These are phyloP conservation scores for Capreolus pygargus DNA, from an alignment of 2,113 vertebrate species.

Conservation along the genomic window DNA sequence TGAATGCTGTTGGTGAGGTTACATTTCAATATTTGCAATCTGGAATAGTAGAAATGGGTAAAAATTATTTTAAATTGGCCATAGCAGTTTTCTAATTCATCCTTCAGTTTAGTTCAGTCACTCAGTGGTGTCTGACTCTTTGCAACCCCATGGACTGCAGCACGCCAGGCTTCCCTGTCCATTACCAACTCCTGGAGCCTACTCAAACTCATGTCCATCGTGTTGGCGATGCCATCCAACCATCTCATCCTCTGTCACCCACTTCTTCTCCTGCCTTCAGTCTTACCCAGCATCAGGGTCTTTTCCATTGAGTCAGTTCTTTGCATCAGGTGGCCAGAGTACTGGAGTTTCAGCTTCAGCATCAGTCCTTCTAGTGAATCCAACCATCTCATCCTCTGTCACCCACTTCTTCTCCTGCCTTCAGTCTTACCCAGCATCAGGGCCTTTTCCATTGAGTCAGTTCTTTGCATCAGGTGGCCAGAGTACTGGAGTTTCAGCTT, in stretches of 20 bases:
- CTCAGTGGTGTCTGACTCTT: background rate
- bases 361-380: background rate
- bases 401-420: background rate
- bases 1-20: background rate
- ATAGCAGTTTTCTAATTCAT: background rate
- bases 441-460: background rate
- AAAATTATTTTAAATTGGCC: background rate
- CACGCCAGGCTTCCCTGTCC: background rate
- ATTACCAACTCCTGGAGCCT: background rate
- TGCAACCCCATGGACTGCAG: background rate
- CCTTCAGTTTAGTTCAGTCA: background rate
- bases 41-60: background rate
- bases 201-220: background rate
- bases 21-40: background rate
- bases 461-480: background rate
- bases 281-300: background rate
- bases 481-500: background rate
- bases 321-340: background rate
- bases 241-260: background rate
- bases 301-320: background rate
- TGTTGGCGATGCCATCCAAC: background rate
- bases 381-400: background rate
- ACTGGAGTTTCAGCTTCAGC: background rate
- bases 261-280: background rate
- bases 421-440: background rate